Percentiles rank a stretch among this genome's conserved stretches.
Evolutionary conservation across 1,140 invertebrate genomes (phyloP).

Genomic region (Aphis craccivora): DNA sequence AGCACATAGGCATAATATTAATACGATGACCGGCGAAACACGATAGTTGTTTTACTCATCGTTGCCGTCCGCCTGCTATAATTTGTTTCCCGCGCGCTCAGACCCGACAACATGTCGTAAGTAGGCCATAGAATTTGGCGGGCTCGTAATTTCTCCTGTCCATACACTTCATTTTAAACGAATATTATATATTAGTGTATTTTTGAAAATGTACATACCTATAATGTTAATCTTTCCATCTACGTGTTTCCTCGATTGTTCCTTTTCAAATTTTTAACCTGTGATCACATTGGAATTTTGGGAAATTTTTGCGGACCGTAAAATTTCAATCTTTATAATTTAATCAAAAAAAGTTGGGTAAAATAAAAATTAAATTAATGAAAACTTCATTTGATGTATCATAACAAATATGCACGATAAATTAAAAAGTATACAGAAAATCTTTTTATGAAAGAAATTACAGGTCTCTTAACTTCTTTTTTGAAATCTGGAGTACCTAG

Average conservation of each 20-base stretch:
- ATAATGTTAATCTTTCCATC: background rate
- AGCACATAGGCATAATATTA: background rate
- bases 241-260: background rate
- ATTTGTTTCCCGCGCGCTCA: background rate
- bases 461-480: too few relatives aligned
- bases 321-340: background rate
- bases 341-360: too few relatives aligned
- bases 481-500: too few relatives aligned
- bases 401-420: too few relatives aligned
- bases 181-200: background rate
- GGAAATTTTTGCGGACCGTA: background rate
- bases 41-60: background rate
- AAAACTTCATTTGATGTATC: too few relatives aligned
- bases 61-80: background rate
- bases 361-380: too few relatives aligned
- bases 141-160: background rate
- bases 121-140: constrained; percentile 19
- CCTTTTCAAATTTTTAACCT: background rate
- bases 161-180: background rate
- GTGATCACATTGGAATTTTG: background rate
- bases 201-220: background rate
- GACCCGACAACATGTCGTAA: background rate
- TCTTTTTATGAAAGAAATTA: too few relatives aligned
- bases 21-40: background rate
- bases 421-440: too few relatives aligned